Conservation (phyloP, 2,113 vertebrate species). For the Poecilia latipinna region DNA sequence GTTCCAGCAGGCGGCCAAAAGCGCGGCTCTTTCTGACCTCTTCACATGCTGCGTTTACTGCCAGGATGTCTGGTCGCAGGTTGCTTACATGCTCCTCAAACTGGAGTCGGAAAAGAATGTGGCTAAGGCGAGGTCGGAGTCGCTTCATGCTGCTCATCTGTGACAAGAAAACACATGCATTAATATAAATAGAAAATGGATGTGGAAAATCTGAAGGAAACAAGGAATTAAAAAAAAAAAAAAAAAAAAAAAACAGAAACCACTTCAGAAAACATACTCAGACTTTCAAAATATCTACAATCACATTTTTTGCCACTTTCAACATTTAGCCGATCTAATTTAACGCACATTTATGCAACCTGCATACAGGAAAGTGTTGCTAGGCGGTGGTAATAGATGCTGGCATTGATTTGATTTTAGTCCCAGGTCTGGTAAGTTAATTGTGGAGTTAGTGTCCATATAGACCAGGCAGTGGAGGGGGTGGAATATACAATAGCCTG, state of each 20-base stretch:
- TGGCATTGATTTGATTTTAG: constrained; percentile 79
- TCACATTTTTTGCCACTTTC: constrained; percentile 47
- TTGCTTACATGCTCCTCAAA: constrained; percentile 97
- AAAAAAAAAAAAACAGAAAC: not conserved
- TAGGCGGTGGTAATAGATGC: constrained; percentile 77
- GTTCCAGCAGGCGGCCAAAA: constrained; percentile 92
- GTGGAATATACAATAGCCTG: constrained; percentile 75
- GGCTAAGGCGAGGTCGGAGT: constrained; percentile 90
- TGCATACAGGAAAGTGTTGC: constrained; percentile 68
- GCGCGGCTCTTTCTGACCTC: constrained; percentile 91
- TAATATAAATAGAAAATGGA: constrained; percentile 54
- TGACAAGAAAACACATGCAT: constrained; percentile 29
- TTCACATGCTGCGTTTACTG: constrained; percentile 91
- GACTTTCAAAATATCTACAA: constrained; percentile 51
- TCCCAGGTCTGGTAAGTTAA: constrained; percentile 76
- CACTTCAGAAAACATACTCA: constrained; percentile 33
- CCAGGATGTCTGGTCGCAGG: constrained; percentile 94
- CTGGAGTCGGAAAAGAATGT: constrained; percentile 97
- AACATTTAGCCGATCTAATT: constrained; percentile 57
- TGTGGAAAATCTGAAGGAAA: not conserved
- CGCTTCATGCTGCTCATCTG: constrained; percentile 96
- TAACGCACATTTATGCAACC: constrained; percentile 68
- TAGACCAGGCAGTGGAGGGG: constrained; percentile 61
- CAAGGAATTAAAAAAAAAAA: not conserved
- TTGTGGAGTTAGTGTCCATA: constrained; percentile 77